phyloP scores from a whole-genome alignment of 2,888 invertebrate genomes.

The Conomelus anceps region DNA sequence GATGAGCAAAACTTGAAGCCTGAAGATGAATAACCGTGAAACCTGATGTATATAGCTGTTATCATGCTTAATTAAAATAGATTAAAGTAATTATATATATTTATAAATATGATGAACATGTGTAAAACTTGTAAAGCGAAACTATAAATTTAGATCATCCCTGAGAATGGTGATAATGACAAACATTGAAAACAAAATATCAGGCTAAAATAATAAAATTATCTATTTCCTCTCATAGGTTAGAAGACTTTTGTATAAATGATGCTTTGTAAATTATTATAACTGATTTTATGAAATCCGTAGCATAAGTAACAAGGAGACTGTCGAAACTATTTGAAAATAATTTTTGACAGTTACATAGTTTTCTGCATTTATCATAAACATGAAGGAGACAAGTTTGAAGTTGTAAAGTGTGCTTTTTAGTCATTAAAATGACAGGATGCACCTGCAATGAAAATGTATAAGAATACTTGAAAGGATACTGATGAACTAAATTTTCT shows the following conservation, averaged over 20 bases:
- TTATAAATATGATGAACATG: neutral
- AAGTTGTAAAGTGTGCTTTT: neutral
- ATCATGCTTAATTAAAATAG: conserved; percentile 14
- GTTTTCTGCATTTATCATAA: neutral
- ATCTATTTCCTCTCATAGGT: neutral
- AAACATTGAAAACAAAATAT: neutral
- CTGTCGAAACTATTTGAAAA: neutral
- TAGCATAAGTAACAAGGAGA: neutral
- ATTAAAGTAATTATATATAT: neutral
- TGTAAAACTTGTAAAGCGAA: conserved; percentile 14
- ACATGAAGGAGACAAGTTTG: neutral
- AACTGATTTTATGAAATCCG: neutral
- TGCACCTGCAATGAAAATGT: neutral
- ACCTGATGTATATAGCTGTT: conserved; percentile 25
- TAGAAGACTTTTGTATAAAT: neutral
- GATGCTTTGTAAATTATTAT: neutral
- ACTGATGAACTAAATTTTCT: neutral
- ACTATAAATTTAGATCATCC: neutral
- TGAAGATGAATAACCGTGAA: conserved; percentile 3
- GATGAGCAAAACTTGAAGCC: neutral
- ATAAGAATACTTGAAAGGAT: neutral
- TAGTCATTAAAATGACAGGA: neutral
- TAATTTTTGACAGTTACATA: neutral
- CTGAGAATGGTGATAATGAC: neutral
- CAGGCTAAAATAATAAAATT: neutral